phyloP scores from a whole-genome alignment of 2,888 invertebrate genomes.

The Chironomus tentans region DNA sequence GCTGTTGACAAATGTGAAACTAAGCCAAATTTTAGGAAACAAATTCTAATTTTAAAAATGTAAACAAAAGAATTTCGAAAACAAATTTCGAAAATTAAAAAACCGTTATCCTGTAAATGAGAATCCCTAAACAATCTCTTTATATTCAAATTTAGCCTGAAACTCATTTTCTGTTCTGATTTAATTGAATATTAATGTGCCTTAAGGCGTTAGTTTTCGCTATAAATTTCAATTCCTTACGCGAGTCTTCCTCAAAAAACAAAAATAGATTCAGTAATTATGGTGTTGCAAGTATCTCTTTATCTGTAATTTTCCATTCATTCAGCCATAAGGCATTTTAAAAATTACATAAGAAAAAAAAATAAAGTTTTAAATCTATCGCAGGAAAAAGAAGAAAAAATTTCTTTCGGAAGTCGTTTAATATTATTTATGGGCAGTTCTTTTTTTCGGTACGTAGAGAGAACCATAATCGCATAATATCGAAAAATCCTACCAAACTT shows the following conservation, averaged over 20 bases:
- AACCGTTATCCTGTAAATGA: too few relatives aligned
- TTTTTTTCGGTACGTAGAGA: not conserved
- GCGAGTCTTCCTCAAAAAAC: not conserved
- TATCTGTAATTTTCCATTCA: too few relatives aligned
- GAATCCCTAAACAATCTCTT: too few relatives aligned
- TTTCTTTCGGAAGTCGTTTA: slow-evolving; percentile 11
- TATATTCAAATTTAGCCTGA: not conserved
- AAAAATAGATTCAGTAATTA: not conserved
- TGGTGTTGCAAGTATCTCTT: too few relatives aligned
- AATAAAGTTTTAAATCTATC: not conserved
- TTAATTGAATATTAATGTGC: slow-evolving; percentile 12
- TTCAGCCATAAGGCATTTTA: not conserved
- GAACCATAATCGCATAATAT: not conserved
- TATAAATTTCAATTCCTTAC: not conserved
- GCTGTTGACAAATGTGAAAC: too few relatives aligned
- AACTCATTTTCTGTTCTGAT: not conserved
- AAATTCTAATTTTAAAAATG: too few relatives aligned
- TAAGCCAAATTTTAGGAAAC: too few relatives aligned
- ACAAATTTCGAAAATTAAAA: too few relatives aligned
- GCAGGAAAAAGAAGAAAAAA: not conserved
- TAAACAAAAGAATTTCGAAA: too few relatives aligned
- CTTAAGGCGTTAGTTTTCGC: not conserved
- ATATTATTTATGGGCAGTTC: slow-evolving; percentile 4
- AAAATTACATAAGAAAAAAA: not conserved
- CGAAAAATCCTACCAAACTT: not conserved